Evolutionary conservation across 2,888 invertebrate genomes (phyloP), one percentile per base, ranked within the genome.

Genomic region (Dascillus cervinus): DNA sequence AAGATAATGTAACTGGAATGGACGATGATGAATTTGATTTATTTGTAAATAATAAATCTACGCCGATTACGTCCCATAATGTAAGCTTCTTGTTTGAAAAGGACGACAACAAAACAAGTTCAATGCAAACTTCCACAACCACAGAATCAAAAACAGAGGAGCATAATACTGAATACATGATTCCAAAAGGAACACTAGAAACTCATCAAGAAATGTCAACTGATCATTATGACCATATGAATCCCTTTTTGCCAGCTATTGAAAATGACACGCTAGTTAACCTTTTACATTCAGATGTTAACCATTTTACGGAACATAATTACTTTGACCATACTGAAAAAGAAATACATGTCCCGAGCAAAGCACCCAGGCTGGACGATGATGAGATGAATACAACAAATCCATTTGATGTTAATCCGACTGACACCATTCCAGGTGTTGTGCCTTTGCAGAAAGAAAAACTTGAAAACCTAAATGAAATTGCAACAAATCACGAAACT

Each of bases 161-260:
- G 13, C 22, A 34, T n/a, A 35, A 30, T 11, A 33, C 37, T 19
- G 30, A 34, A 34, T 32, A 31, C 26, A 13, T 20, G 24, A 31
- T 37, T 14, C 22, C 13, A n/a, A 13, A 24, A 4, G 26, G 17
- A 20, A 31, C 26, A 11, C 34, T 31, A 4, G 39, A 44, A 39
- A 38, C 43, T 3, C 48, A 50, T 29, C 43, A 44, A 32, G 40
- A 41, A 21, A 21, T 47, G 4, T 12, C 30, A 5, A 31, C 15
- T 27, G 45, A 47, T 13, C 22, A 29, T 11, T 44, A 33, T 11
- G 46, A 44, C 34, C 37, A 32, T 23, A 77, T 77, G 77, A 77
- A 76, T 37, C 79, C 79, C 3, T 79, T 79, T 51, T 60, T 80
- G 46, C 77, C 79, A 4, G 79, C 79, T 51, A 66, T 72, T 10